phyloP scores from a whole-genome alignment of 2,113 vertebrate species.

The Hippocampus mohnikei region DNA sequence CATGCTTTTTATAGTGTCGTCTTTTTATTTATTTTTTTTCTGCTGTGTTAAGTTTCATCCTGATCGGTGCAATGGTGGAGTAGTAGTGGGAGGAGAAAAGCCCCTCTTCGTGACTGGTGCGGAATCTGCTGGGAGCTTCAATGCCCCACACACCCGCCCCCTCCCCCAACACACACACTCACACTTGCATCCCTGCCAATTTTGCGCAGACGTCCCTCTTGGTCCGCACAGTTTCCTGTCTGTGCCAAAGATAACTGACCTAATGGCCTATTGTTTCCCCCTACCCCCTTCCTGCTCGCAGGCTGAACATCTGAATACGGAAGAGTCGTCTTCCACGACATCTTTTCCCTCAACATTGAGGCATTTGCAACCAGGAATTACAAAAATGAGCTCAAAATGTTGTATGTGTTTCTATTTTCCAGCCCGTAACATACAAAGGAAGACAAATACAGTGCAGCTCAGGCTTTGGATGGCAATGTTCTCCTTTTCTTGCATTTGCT shows the following conservation, averaged over 20 bases:
- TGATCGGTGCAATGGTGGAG: neutral
- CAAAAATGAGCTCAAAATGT: neutral
- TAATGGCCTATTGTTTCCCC: constrained; percentile 56
- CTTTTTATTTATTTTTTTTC: neutral
- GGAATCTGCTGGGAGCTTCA: constrained; percentile 51
- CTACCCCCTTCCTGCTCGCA: constrained; percentile 20
- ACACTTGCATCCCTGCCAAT: constrained; percentile 29
- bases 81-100: constrained; percentile 21
- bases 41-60: neutral
- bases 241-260: constrained; percentile 68
- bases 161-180: neutral
- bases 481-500: too few relatives aligned
- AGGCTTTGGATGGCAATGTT: too few relatives aligned
- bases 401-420: neutral
- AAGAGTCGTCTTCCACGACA: constrained; percentile 32
- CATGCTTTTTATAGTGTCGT: constrained; percentile 3
- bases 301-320: constrained; percentile 53
- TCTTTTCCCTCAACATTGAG: neutral
- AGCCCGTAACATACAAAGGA: neutral
- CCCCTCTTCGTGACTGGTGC: constrained; percentile 34
- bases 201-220: constrained; percentile 34
- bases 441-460: too few relatives aligned
- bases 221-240: constrained; percentile 58
- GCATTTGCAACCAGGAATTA: neutral
- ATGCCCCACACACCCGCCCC: too few relatives aligned